Evolutionary conservation across 2,888 invertebrate species (phyloP).

Genomic region (Micoletzkya japonica): DNA sequence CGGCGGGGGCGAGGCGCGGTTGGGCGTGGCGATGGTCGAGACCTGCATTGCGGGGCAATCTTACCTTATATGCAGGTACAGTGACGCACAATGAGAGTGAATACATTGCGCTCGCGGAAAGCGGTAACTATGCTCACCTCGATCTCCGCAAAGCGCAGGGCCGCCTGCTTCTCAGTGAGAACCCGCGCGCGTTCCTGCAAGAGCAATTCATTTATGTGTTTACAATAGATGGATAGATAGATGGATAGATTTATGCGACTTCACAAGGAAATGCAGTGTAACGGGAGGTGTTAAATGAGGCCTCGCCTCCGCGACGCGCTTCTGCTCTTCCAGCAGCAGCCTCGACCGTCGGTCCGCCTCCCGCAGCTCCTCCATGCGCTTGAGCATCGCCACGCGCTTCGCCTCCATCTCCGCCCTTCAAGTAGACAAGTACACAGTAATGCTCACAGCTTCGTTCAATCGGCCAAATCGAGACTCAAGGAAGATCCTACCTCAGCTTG

Average conservation of each 20-base stretch:
- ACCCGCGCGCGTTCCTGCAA: constrained; percentile 31
- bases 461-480: background rate
- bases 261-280: no score
- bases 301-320: background rate
- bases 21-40: constrained; percentile 4
- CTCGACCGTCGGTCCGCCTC: constrained; percentile 39
- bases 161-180: constrained; percentile 36
- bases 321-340: constrained; percentile 18
- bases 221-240: background rate
- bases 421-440: no score
- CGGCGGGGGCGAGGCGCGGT: background rate
- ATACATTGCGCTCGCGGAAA: background rate
- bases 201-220: background rate
- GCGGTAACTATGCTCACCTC: no score
- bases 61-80: background rate
- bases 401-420: constrained; percentile 27
- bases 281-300: background rate
- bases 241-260: no score
- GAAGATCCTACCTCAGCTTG: constrained; percentile 25
- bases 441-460: background rate
- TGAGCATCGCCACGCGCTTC: constrained; percentile 33
- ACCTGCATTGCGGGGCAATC: background rate
- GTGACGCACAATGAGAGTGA: background rate
- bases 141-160: constrained; percentile 34
- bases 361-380: constrained; percentile 41